phyloP scores from a whole-genome alignment of 2,113 vertebrate species.

The Theristicus caerulescens region DNA sequence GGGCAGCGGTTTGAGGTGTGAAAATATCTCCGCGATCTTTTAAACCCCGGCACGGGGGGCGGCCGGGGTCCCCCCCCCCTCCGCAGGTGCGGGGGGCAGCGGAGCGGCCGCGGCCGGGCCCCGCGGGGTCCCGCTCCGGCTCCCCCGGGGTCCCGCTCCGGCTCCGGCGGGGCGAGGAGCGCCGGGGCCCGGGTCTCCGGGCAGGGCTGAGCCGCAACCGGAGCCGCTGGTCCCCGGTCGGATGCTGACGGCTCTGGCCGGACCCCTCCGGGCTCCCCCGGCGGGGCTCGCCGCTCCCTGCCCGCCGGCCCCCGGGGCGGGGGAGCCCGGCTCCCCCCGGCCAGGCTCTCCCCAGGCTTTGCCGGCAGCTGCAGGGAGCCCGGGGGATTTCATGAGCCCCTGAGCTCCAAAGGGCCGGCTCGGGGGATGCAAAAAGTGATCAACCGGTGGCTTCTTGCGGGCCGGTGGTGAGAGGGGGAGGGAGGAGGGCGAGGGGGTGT shows the following conservation, averaged over 20 bases:
- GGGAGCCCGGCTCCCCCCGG: too few species aligned
- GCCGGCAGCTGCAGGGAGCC: not conserved
- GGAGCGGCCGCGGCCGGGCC: not conserved
- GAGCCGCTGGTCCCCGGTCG: too few species aligned
- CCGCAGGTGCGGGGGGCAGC: not conserved
- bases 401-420: not conserved
- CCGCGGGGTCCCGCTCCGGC: not conserved
- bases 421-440: not conserved
- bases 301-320: not conserved
- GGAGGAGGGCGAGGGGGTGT: not conserved
- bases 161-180: not conserved
- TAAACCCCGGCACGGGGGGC: not conserved
- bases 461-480: not conserved
- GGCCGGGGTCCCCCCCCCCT: too few species aligned
- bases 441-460: not conserved
- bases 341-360: not conserved
- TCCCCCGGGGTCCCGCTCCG: too few species aligned
- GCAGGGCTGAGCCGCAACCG: not conserved
- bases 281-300: not conserved
- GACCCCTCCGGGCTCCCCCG: not conserved
- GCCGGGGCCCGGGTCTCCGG: too few species aligned
- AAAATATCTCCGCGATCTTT: slow-evolving; percentile 63
- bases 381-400: not conserved
- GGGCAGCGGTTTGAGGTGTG: slow-evolving; percentile 58
- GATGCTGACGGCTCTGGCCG: not conserved